Percentiles rank a stretch among this genome's conserved stretches.
These are phyloP conservation scores for Gadus chalcogrammus DNA, from an alignment of 2,113 vertebrate genomes.

Conservation along the genomic window DNA sequence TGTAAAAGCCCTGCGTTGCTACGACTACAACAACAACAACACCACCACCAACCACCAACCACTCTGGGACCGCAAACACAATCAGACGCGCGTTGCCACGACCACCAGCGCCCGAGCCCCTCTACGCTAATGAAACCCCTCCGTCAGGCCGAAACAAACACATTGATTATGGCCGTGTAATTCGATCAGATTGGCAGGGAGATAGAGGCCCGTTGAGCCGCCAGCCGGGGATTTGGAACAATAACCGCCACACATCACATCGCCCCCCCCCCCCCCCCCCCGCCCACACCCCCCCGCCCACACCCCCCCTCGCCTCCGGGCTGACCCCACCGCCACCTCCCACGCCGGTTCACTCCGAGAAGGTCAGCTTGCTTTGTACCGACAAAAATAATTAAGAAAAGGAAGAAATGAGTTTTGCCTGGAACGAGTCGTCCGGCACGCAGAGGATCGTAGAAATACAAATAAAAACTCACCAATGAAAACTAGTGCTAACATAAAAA, in stretches of 20 bases:
- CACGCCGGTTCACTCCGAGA: conserved; percentile 24
- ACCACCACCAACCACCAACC: not conserved
- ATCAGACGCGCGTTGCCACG: not conserved
- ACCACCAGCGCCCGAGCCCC: conserved; percentile 20
- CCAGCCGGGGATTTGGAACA: conserved; percentile 7
- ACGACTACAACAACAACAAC: no score
- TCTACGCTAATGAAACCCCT: conserved; percentile 18
- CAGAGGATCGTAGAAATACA: not conserved
- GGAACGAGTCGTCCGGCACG: not conserved
- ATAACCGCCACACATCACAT: conserved; percentile 21
- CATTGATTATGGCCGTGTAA: conserved; percentile 40
- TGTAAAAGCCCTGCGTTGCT: conserved; percentile 14
- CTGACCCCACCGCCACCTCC: conserved; percentile 39
- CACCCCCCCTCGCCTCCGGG: conserved; percentile 23
- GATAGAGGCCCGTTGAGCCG: conserved; percentile 10
- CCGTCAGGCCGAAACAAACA: conserved; percentile 24
- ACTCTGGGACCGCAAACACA: conserved; percentile 16
- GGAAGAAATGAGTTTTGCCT: no score
- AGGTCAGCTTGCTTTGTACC: conserved; percentile 23
- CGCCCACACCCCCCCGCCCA: conserved; percentile 40
- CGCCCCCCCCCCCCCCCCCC: conserved; percentile 31
- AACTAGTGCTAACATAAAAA: no score
- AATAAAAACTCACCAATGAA: not conserved
- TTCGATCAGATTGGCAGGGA: conserved; percentile 28
- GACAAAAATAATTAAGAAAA: no score